Percentiles rank a stretch among this genome's conserved stretches.
Conservation (phyloP, 2,113 vertebrate genomes). For the Catagonus wagneri region DNA sequence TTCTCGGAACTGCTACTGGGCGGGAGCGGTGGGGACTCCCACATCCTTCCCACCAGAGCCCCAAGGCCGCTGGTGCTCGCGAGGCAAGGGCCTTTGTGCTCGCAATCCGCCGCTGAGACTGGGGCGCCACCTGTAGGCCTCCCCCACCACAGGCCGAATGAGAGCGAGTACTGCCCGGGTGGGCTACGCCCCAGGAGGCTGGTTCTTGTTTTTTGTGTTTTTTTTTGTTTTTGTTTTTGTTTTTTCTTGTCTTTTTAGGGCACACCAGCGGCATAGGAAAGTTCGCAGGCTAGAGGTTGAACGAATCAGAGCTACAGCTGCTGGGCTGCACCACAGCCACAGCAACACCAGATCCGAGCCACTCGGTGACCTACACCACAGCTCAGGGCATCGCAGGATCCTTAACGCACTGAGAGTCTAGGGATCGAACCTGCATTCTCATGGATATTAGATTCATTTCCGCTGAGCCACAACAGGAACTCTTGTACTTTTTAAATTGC, state of each 20-base stretch:
- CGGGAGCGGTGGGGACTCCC: fast-evolving
- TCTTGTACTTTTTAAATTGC: not conserved
- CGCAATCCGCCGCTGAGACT: fast-evolving
- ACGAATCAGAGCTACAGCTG: too few species aligned
- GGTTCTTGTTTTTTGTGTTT: not conserved
- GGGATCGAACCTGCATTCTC: too few species aligned
- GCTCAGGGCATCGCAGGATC: too few species aligned
- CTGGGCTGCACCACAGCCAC: too few species aligned
- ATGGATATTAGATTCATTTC: too few species aligned
- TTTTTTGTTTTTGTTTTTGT: too few species aligned
- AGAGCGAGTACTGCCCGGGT: not conserved
- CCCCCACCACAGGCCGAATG: not conserved
- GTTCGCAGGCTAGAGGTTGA: too few species aligned
- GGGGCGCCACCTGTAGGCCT: not conserved
- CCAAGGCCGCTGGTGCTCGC: not conserved
- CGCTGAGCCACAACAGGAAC: not conserved
- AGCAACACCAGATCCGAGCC: too few species aligned
- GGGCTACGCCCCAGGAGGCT: not conserved
- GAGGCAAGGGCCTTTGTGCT: not conserved
- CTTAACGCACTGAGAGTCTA: too few species aligned
- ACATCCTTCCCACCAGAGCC: not conserved
- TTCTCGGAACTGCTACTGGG: fast-evolving
- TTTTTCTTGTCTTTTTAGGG: too few species aligned
- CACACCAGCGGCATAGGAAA: too few species aligned
- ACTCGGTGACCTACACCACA: too few species aligned